A percentile compares a stretch with the other conserved stretches of the same genome.
These are phyloP conservation scores for Prosopocoilus inquinatus DNA, from an alignment of 2,888 invertebrate species.

Conservation along the genomic window DNA sequence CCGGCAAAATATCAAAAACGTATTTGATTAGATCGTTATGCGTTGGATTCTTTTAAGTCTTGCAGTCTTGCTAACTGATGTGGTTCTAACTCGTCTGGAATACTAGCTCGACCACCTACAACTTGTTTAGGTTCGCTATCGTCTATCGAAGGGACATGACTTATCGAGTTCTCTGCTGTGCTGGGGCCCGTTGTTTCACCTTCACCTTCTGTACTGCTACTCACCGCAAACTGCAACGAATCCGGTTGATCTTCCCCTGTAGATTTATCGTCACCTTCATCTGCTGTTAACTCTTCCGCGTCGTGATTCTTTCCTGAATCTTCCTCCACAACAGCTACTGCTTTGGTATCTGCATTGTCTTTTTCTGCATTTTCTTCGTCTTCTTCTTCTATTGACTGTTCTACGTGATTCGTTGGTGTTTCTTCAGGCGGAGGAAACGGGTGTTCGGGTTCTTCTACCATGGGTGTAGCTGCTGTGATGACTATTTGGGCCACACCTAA, in stretches of 20 bases:
- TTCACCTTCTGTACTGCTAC: constrained; percentile 68
- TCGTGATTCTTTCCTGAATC: constrained; percentile 21
- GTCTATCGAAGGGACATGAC: constrained; percentile 46
- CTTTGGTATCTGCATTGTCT: constrained; percentile 14
- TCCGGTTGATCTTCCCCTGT: constrained; percentile 58
- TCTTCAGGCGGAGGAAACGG: constrained; percentile 67
- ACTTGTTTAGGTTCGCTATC: constrained; percentile 62
- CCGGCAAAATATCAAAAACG: not conserved
- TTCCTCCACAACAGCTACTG: constrained; percentile 13
- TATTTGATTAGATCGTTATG: constrained; percentile 54
- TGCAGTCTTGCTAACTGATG: constrained; percentile 85
- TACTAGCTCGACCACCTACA: constrained; percentile 76
- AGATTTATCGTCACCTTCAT: constrained; percentile 46
- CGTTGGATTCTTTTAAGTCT: constrained; percentile 88
- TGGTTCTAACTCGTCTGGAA: constrained; percentile 86
- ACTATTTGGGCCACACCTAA: constrained; percentile 87
- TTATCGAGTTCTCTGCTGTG: constrained; percentile 62
- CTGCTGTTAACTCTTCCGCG: constrained; percentile 23
- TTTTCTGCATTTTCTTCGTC: constrained; percentile 27
- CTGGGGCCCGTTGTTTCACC: constrained; percentile 63
- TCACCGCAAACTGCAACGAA: constrained; percentile 59
- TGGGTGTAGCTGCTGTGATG: constrained; percentile 91
- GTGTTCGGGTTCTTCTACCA: constrained; percentile 82
- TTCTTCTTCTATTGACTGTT: constrained; percentile 25
- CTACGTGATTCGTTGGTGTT: constrained; percentile 41